Evolutionary conservation across 2,888 invertebrate genomes (phyloP).

Genomic region (Clostera curtula): DNA sequence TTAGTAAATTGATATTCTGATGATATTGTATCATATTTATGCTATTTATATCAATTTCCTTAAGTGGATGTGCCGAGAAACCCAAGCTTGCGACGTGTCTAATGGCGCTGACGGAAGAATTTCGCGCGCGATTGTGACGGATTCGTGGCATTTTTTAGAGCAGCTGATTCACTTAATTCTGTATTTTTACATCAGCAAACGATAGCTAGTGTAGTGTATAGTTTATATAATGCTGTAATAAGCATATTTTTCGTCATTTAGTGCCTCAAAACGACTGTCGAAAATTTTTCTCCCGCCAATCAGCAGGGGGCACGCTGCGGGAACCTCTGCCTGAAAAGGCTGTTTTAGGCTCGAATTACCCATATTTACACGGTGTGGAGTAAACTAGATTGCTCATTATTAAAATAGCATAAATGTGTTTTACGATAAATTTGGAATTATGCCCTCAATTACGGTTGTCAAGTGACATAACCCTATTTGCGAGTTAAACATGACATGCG

Average conservation of each 20-base stretch:
- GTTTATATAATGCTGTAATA: slow-evolving; percentile 31
- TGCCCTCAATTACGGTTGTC: slow-evolving; percentile 57
- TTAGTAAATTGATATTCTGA: slow-evolving; percentile 28
- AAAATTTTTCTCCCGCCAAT: slow-evolving; percentile 68
- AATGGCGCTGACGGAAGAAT: slow-evolving; percentile 73
- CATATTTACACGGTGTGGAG: slow-evolving; percentile 17
- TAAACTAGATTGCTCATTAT: slow-evolving; percentile 22
- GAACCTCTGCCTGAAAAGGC: slow-evolving; percentile 31
- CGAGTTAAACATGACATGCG: slow-evolving; percentile 69
- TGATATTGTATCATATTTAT: slow-evolving; percentile 35
- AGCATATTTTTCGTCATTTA: slow-evolving; percentile 21
- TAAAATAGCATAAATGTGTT: slow-evolving; percentile 24
- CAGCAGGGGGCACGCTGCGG: slow-evolving; percentile 69
- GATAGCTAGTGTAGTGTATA: slow-evolving; percentile 36
- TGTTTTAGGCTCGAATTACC: slow-evolving; percentile 28
- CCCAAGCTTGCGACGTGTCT: slow-evolving; percentile 73
- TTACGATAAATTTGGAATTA: slow-evolving; percentile 37
- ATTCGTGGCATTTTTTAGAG: slow-evolving; percentile 72
- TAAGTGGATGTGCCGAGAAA: slow-evolving; percentile 66
- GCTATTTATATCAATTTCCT: slow-evolving; percentile 71
- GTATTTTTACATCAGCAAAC: slow-evolving; percentile 30
- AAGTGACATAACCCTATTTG: slow-evolving; percentile 74
- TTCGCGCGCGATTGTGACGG: slow-evolving; percentile 75
- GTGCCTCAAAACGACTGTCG: slow-evolving; percentile 34
- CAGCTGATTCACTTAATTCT: slow-evolving; percentile 53